These are phyloP conservation scores for Amblyopsis hoosieri DNA, from an alignment of 2,797 vertebrate genomes.

Conservation along the genomic window DNA sequence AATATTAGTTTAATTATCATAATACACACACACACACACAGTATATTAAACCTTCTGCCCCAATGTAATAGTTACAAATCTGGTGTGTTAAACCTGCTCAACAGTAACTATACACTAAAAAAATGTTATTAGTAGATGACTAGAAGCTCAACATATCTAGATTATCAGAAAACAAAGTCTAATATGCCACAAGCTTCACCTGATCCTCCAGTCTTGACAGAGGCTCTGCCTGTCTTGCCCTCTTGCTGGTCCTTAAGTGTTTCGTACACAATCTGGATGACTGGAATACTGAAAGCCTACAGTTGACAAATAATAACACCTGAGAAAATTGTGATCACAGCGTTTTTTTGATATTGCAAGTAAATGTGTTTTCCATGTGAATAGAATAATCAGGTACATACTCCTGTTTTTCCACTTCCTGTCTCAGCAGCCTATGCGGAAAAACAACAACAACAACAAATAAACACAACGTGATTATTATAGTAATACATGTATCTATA, in stretches of 20 bases:
- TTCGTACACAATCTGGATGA: conserved; percentile 98
- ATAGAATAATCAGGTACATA: conserved; percentile 73
- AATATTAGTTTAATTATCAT: not conserved
- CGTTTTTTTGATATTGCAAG: too few species aligned
- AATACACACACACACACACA: too few species aligned
- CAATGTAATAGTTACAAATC: too few species aligned
- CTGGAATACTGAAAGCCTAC: conserved; percentile 97
- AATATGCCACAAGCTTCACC: conserved; percentile 67
- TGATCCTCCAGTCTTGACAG: conserved; percentile 89
- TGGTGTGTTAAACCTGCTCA: too few species aligned
- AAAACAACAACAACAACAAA: not conserved
- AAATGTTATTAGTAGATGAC: too few species aligned
- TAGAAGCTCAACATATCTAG: not conserved
- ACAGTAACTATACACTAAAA: too few species aligned
- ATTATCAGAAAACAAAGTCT: not conserved
- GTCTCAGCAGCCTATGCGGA: conserved; percentile 93
- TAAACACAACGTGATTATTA: not conserved
- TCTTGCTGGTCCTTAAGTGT: conserved; percentile 95
- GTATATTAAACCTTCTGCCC: too few species aligned
- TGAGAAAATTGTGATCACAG: not conserved
- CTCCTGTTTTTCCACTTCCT: conserved; percentile 98
- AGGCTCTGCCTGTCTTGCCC: conserved; percentile 90
- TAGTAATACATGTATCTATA: not conserved
- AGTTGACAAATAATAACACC: not conserved
- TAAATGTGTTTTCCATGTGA: too few species aligned